phyloP scores from a whole-genome alignment of 2,888 invertebrate species.

The Eurois occulta region DNA sequence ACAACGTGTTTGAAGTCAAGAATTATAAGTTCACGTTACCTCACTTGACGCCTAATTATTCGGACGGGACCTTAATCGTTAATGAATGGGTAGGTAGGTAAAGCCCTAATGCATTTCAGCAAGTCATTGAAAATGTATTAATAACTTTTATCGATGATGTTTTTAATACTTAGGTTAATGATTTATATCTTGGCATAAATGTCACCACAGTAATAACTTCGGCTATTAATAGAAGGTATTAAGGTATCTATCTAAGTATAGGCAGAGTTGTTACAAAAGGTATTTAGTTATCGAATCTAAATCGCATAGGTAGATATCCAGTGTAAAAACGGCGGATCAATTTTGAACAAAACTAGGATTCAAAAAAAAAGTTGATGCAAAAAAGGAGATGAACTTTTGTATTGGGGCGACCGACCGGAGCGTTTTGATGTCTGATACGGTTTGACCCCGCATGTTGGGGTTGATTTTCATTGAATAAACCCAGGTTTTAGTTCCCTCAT shows the following conservation, averaged over 20 bases:
- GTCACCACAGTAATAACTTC: constrained; percentile 18
- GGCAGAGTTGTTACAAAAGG: neutral
- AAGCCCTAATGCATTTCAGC: constrained; percentile 51
- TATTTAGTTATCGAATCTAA: constrained; percentile 11
- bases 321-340: constrained; percentile 19
- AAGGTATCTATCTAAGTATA: neutral
- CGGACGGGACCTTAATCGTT: constrained; percentile 39
- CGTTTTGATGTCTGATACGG: constrained; percentile 34
- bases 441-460: constrained; percentile 28
- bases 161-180: constrained; percentile 52
- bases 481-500: neutral
- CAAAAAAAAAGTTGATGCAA: constrained; percentile 39
- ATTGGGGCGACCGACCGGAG: constrained; percentile 32
- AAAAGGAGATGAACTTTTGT: constrained; percentile 56
- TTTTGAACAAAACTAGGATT: constrained; percentile 36
- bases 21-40: constrained; percentile 63
- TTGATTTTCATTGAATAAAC: constrained; percentile 33
- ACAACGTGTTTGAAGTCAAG: constrained; percentile 65
- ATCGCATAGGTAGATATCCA: neutral
- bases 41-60: constrained; percentile 63
- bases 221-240: neutral
- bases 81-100: constrained; percentile 29
- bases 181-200: constrained; percentile 42
- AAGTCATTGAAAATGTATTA: constrained; percentile 68
- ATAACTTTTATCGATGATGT: constrained; percentile 62